Base-by-base conservation (phyloP, 2,888 invertebrate genomes). In the Acleris laterana region DNA sequence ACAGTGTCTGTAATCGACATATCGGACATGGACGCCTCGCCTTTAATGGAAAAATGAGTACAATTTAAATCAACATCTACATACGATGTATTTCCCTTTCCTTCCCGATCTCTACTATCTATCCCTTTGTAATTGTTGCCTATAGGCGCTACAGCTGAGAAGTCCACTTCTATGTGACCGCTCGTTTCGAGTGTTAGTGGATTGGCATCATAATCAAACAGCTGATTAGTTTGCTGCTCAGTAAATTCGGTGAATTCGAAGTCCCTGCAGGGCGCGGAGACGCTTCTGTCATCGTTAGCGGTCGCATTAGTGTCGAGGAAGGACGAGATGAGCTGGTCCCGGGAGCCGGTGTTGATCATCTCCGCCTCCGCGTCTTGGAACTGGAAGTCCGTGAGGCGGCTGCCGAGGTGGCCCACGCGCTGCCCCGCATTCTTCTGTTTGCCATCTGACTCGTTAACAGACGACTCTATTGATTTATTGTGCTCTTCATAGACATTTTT, bases 401-500 rank as follows among this genome's bases (percentile, higher is more conserved):
- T 87, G 16, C 90, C 89, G 6, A 92, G 77, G 59, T 89, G 89
- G 1, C 80, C 83, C 22, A 89, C 74, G 0, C 84, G 73, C 28
- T 77, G 82, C 2, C 78, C 78, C 0, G 76, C 70, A 0, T 55
- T 44, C 42, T 65, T 49, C 9, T 55, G 73, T 42, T 86, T 81
- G 0, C 72, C 76, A 0, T 73, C 83, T 0, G 84, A 82, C 16
- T 91, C 90, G 66, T 90, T 90, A 5, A 81, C 84, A 0, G 90
- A 91, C 0, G 84, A 85, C 70, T 93, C 93, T 20, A 88, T 67
- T 0, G 90, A 87, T 56, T 88, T 89, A 64, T 93, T 91, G 65
- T 91, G 90, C 50, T 92, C 88, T 67, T 90, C 93, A 49, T 93
- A 93, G 58, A 91, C 84, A 64, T 87, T 90, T 71, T 88, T 90